Evolutionary conservation across 2,113 vertebrate species (phyloP), one percentile per base, ranked within the genome.

Genomic region (Pteropus alecto): DNA sequence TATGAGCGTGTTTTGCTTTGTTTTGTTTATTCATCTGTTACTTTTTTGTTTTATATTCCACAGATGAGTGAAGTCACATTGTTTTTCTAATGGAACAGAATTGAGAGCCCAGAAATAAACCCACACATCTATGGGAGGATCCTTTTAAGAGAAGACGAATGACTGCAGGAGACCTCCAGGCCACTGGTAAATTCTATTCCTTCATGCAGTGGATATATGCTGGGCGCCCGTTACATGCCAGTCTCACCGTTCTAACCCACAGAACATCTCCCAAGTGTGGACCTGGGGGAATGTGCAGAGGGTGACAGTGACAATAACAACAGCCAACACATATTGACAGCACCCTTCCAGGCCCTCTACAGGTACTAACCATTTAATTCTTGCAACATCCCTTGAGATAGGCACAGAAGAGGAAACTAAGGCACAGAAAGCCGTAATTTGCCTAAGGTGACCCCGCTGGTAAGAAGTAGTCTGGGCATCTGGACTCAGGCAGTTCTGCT

Each of bases 141-240:
- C 68, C 83, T 93, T 89, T 73, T 73, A 67, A 74, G 87, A 89
- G 41, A 92, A 95, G 76, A 90, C 22, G 67, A 28, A 95, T n/a
- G 16, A 30, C 35, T 4, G 0, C 11, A 10, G 24, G 54, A 85
- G 70, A 13, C 28, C 71, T 43, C 46, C n/a, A 68, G 58, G 67
- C 65, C 82, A 71, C 84, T 54, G 77, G 88, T 60, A 90, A 91
- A 41, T 77, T 67, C 85, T 85, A 73, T 24, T 33, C 87, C 84
- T 68, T 83, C 63, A 46, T 4, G 18, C 48, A 15, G 67, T 16
- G 92, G 77, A 26, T 67, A 68, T 43, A 67, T 58, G 43, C 3
- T 65, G 77, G 46, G 67, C 35, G 67, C 30, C n/a, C 30, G 61
- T 60, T 46, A 16, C 51, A 18, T 28, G 19, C 58, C 61, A 38